A percentile compares a stretch with the other conserved stretches of the same genome.
Evolutionary conservation across 2,888 invertebrate genomes (phyloP).

Genomic region (Noctua janthe): DNA sequence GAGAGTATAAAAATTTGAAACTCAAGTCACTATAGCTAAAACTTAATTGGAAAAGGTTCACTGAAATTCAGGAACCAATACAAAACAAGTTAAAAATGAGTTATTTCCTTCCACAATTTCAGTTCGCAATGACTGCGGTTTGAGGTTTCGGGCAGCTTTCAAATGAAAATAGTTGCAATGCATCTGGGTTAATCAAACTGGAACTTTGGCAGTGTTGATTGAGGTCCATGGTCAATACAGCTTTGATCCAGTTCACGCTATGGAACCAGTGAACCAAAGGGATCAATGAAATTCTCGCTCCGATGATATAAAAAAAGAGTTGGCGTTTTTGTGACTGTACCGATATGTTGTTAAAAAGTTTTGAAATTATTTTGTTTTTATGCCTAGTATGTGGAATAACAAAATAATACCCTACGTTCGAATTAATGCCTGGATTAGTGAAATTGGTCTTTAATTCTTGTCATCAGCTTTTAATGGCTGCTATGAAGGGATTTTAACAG

Average conservation of each 20-base stretch:
- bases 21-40: background rate
- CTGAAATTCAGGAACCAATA: background rate
- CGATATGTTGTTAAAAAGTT: conserved; percentile 21
- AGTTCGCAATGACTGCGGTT: conserved; percentile 15
- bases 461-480: background rate
- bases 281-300: conserved; percentile 9
- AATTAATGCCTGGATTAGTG: background rate
- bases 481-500: background rate
- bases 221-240: conserved; percentile 34
- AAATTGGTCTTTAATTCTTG: no score
- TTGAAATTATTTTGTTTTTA: background rate
- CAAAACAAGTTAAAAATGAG: background rate
- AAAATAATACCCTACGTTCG: background rate
- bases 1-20: no score
- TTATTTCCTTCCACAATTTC: conserved; percentile 11
- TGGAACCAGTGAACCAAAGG: background rate
- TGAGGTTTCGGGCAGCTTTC: conserved; percentile 15
- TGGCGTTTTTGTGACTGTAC: background rate
- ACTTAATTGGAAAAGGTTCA: background rate
- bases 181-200: conserved; percentile 37
- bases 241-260: background rate
- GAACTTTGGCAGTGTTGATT: conserved; percentile 46
- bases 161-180: conserved; percentile 47
- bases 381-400: background rate
- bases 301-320: conserved; percentile 28